phyloP scores from a whole-genome alignment of 2,113 vertebrate genomes.

The Dasyprocta punctata region DNA sequence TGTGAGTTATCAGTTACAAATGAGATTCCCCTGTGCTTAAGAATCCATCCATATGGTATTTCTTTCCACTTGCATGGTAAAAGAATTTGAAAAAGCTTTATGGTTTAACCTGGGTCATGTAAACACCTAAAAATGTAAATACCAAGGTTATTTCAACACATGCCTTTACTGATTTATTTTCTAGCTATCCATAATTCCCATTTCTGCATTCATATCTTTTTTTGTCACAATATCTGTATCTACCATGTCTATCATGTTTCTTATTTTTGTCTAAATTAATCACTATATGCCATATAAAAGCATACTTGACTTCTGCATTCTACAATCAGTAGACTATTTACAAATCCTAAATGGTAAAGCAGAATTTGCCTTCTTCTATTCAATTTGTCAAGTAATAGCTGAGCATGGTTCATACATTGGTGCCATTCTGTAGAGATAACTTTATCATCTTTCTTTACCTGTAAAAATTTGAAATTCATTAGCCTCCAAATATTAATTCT shows the following conservation, averaged over 20 bases:
- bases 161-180: neutral
- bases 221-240: neutral
- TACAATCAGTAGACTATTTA: neutral
- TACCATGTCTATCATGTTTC: neutral
- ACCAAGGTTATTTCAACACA: neutral
- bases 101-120: constrained; percentile 26
- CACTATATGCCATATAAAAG: neutral
- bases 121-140: neutral
- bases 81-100: neutral
- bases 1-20: constrained; percentile 48
- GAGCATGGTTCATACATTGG: neutral
- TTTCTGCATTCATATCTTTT: neutral
- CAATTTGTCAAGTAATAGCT: neutral
- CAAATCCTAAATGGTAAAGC: neutral
- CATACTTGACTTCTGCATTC: neutral
- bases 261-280: neutral
- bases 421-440: neutral
- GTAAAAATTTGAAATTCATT: neutral
- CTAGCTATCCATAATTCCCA: neutral
- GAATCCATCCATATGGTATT: neutral
- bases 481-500: neutral
- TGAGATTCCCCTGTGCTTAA: constrained; percentile 40
- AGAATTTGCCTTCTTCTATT: neutral
- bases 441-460: neutral
- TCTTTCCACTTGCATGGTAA: neutral